Evolutionary conservation across 1,140 invertebrate genomes (phyloP).

Genomic region (Zaprionus kolodkinae): DNA sequence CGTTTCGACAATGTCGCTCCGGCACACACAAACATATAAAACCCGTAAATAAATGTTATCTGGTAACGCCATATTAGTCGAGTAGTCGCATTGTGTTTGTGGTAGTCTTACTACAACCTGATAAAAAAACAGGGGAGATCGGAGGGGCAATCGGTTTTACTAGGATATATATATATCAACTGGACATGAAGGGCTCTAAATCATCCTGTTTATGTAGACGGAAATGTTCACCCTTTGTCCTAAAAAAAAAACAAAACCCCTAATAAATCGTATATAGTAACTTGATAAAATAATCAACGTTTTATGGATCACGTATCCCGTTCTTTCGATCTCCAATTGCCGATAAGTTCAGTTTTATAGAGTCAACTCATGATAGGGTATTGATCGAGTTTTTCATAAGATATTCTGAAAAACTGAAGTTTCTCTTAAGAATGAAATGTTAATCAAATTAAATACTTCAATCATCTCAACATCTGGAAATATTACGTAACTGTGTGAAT

Average conservation of each 20-base stretch:
- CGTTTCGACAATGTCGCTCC: conserved; percentile 70
- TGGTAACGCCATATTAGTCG: conserved; percentile 73
- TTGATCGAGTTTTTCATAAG: background rate
- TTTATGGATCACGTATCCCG: background rate
- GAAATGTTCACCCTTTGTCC: background rate
- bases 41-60: conserved; percentile 78
- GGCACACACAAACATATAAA: conserved; percentile 44
- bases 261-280: background rate
- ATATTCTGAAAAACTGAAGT: no score
- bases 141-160: background rate
- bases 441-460: background rate
- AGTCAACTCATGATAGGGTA: background rate
- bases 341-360: background rate
- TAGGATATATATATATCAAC: conserved; percentile 6
- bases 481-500: background rate
- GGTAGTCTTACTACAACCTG: conserved; percentile 27
- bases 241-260: background rate
- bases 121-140: conserved; percentile 23
- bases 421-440: background rate
- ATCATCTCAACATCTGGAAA: background rate
- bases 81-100: conserved; percentile 46
- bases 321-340: background rate
- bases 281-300: background rate
- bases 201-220: background rate
- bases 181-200: background rate